Evolutionary conservation across 1,140 invertebrate species (phyloP), one percentile per base, ranked within the genome.

Genomic region (Copidosoma floridanum): DNA sequence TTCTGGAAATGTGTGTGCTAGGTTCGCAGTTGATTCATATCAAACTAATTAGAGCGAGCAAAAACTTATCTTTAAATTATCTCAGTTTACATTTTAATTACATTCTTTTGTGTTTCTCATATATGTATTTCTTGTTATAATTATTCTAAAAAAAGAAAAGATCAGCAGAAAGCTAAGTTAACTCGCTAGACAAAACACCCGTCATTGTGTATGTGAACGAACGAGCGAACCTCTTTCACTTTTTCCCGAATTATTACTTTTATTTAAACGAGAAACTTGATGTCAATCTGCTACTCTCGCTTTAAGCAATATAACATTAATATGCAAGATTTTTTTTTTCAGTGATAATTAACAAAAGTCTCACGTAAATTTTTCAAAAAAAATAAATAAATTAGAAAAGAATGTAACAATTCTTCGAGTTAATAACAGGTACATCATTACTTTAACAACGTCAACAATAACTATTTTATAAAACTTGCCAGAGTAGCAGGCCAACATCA

Each of bases 361-460:
- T 53, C 50, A 32, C 41, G 21, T 18, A n/a, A 50, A 61, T 55
- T 61, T 61, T 48, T 50, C 52, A 61, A 61, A 55, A 61, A 60
- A 57, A 37, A 57, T n/a, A n/a, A n/a, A n/a, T n/a, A n/a, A n/a
- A n/a, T n/a, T n/a, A 48, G 47, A 61, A 55, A 46, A 48, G 52
- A 40, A 38, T 50, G 43, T 61, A 61, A 61, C 58, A n/a, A 55
- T 37, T 55, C 52, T 55, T 20, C 16, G 51, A 50, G 44, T 35
- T 40, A 51, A 51, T 41, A 51, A 62, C 56, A 52, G 57, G 38
- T 48, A 56, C 47, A 62, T 57, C 38, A 57, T 53, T 29, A 52
- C 53, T 57, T 63, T 35, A 63, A 63, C 54, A 62, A 62, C 50
- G 55, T 63, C 50, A 63, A 63, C 61, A 23, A 63, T 63, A 56